Conservation (phyloP, 2,113 vertebrate species). For the Otocyon megalotis region DNA sequence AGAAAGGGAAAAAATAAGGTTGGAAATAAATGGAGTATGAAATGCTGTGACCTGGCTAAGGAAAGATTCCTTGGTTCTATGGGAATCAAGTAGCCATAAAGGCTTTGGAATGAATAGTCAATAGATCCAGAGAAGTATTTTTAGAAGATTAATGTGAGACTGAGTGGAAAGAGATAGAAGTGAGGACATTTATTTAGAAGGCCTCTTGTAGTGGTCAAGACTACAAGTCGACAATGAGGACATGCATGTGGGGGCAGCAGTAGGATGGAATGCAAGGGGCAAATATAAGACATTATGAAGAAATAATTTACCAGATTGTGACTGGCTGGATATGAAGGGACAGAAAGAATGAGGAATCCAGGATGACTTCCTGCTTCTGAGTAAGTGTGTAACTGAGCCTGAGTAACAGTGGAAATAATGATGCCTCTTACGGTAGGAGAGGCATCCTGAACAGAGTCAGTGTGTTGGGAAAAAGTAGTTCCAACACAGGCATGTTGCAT, state of each 20-base stretch:
- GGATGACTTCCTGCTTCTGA: background rate
- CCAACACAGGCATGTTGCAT: background rate
- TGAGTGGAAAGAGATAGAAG: background rate
- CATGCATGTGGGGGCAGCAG: background rate
- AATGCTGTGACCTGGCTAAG: background rate
- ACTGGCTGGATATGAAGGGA: background rate
- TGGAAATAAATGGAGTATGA: background rate
- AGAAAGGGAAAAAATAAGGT: background rate
- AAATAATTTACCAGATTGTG: background rate
- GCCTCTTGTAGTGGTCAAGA: background rate
- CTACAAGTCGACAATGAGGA: background rate
- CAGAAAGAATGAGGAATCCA: background rate
- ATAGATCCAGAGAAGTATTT: background rate
- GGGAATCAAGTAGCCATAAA: background rate
- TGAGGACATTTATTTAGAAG: background rate
- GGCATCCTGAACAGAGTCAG: background rate
- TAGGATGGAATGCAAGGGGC: background rate
- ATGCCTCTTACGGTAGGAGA: background rate
- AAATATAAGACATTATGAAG: background rate
- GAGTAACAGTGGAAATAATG: background rate
- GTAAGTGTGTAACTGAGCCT: background rate
- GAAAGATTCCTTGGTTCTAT: background rate
- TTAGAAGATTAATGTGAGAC: background rate
- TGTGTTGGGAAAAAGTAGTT: background rate
- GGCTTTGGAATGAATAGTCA: background rate